Evolutionary conservation across 2,888 invertebrate species (phyloP).

Genomic region (Ptycholaimellus sp.): DNA sequence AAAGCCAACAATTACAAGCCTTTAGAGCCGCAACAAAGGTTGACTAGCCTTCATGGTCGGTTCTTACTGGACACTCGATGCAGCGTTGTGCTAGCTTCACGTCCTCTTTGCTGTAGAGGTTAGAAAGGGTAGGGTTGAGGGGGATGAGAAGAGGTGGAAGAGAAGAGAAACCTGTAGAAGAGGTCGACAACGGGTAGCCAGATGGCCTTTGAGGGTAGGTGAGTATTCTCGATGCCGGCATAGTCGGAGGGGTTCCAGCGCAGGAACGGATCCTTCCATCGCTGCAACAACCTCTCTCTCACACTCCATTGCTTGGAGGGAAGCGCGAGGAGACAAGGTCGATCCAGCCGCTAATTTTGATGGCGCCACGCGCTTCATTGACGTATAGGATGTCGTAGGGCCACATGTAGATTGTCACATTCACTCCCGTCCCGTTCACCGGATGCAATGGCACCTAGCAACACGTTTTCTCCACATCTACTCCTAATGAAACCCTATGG

Average conservation of each 20-base stretch:
- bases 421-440: background rate
- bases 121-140: too few species aligned
- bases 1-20: too few species aligned
- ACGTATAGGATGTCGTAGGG: conserved; percentile 5
- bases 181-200: conserved; percentile 5
- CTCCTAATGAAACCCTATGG: too few species aligned
- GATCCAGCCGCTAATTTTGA: conserved; percentile 6
- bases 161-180: conserved; percentile 7
- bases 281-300: too few species aligned
- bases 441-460: too few species aligned
- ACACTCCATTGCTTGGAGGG: too few species aligned
- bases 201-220: background rate
- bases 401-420: conserved; percentile 3
- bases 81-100: background rate
- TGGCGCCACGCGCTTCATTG: background rate
- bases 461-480: too few species aligned
- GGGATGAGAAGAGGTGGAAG: too few species aligned
- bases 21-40: too few species aligned
- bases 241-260: conserved; percentile 3
- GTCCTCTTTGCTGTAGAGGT: conserved; percentile 1
- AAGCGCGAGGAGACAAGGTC: conserved; percentile 1
- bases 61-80: background rate
- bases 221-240: background rate
- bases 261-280: conserved; percentile 5
- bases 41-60: background rate